Evolutionary conservation across 2,113 vertebrate genomes (phyloP).

Genomic region (Eulemur rufifrons): DNA sequence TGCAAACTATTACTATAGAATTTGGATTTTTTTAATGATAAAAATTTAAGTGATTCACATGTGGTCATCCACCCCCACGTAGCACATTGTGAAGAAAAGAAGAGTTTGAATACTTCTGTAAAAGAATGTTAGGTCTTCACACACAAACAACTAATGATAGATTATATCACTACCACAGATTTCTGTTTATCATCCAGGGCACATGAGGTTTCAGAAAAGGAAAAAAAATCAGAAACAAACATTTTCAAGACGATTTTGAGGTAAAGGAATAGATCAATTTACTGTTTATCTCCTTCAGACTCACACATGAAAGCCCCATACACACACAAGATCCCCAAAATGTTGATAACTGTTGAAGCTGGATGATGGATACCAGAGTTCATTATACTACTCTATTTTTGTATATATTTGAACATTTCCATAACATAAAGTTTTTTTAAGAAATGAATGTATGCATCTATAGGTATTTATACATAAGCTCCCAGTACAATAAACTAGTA

Average conservation of each 20-base stretch:
- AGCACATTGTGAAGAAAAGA: conserved; percentile 41
- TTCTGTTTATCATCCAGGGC: not conserved
- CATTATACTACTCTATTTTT: not conserved
- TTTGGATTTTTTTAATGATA: conserved; percentile 40
- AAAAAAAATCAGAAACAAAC: not conserved
- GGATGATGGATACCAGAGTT: not conserved
- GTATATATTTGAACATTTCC: not conserved
- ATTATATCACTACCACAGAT: not conserved
- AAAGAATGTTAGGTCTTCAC: conserved; percentile 2
- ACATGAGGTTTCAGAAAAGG: not conserved
- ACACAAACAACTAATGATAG: conserved; percentile 17
- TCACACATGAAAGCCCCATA: not conserved
- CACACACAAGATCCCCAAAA: not conserved
- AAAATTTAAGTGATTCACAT: conserved; percentile 48
- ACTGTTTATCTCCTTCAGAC: not conserved
- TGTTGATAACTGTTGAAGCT: not conserved
- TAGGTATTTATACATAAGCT: not conserved
- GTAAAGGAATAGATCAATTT: not conserved
- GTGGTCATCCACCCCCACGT: not conserved
- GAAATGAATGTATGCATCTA: not conserved
- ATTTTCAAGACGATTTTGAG: not conserved
- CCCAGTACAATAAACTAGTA: conserved; percentile 8
- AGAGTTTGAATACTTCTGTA: not conserved
- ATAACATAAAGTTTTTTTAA: not conserved
- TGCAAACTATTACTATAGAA: conserved; percentile 7